Percentiles rank a stretch among this genome's conserved stretches.
Evolutionary conservation across 2,888 invertebrate genomes (phyloP).

Genomic region (Abrostola triplasia): DNA sequence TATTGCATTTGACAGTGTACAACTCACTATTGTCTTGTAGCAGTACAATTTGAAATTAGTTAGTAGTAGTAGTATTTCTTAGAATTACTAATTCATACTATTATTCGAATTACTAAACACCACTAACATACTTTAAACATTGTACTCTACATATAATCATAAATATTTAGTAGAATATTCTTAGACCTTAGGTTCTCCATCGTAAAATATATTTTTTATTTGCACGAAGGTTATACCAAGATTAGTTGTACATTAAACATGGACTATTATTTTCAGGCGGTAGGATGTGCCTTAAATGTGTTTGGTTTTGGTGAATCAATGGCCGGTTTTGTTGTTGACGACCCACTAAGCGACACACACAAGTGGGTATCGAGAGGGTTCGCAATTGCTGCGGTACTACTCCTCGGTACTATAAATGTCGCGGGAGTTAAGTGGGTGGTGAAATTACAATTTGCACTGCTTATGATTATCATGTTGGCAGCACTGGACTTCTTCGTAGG

Average conservation of each 20-base stretch:
- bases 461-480: slow-evolving; percentile 95
- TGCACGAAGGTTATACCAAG: background rate
- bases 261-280: slow-evolving; percentile 94
- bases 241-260: background rate
- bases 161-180: too few species aligned
- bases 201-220: too few species aligned
- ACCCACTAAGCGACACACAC: slow-evolving; percentile 72
- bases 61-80: too few species aligned
- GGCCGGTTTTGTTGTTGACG: slow-evolving; percentile 93
- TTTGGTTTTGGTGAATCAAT: slow-evolving; percentile 99
- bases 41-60: too few species aligned
- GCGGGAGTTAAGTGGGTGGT: slow-evolving; percentile 99
- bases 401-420: slow-evolving; percentile 96
- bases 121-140: too few species aligned
- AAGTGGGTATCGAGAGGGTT: slow-evolving; percentile 95
- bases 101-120: too few species aligned
- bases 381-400: slow-evolving; percentile 95
- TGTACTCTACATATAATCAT: too few species aligned
- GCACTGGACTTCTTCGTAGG: slow-evolving; percentile 98
- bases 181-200: too few species aligned
- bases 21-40: too few species aligned
- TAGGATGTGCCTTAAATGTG: slow-evolving; percentile 98
- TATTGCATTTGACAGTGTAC: too few species aligned
- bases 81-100: too few species aligned
- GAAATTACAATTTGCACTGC: slow-evolving; percentile 96